Conservation (phyloP, 2,113 vertebrate species). For the Dendropsophus ebraccatus region DNA sequence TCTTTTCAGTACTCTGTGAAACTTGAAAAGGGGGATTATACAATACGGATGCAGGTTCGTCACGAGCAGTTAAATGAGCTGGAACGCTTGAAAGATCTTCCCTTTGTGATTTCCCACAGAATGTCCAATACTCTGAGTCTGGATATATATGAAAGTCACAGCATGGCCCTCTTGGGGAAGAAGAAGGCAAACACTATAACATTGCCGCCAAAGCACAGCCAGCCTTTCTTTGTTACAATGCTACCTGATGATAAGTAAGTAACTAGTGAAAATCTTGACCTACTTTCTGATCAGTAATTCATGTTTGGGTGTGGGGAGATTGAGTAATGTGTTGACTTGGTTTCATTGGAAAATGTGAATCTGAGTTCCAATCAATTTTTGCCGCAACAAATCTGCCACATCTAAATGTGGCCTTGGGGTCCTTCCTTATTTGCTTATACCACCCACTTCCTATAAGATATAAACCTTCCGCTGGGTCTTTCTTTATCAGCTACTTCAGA, state of each 20-base stretch:
- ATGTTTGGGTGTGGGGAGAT: not conserved
- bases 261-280: not conserved
- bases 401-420: no score
- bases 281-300: not conserved
- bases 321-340: not conserved
- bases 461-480: no score
- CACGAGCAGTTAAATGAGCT: conserved; percentile 93
- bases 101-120: conserved; percentile 93
- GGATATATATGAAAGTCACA: conserved; percentile 93
- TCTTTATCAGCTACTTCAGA: no score
- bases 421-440: no score
- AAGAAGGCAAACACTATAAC: conserved; percentile 93
- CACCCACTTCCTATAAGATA: no score
- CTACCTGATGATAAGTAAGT: conserved; percentile 97
- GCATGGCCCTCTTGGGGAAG: conserved; percentile 90
- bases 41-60: conserved; percentile 92
- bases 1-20: conserved; percentile 91
- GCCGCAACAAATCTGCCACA: no score
- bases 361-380: not conserved
- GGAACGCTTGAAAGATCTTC: conserved; percentile 95
- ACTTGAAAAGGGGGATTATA: conserved; percentile 97
- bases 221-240: conserved; percentile 91
- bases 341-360: not conserved
- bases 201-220: conserved; percentile 83
- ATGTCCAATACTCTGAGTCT: conserved; percentile 89